These are phyloP conservation scores for Lamproptera curius DNA, from an alignment of 2,888 invertebrate species.

Conservation along the genomic window DNA sequence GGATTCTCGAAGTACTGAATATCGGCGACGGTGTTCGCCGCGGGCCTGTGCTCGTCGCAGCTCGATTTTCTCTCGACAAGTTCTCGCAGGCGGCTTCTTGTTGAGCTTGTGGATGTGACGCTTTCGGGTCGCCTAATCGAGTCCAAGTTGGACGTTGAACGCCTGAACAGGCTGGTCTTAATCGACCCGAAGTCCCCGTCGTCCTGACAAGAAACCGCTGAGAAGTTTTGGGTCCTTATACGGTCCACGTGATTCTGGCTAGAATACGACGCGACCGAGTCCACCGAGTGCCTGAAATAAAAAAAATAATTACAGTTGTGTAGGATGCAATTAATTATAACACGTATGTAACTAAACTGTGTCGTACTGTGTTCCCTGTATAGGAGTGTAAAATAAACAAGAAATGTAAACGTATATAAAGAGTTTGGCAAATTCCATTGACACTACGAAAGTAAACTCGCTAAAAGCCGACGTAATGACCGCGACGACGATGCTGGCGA, in stretches of 20 bases:
- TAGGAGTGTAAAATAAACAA: background rate
- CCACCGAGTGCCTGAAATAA: slow-evolving; percentile 75
- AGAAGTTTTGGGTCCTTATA: slow-evolving; percentile 75
- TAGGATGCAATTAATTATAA: no score
- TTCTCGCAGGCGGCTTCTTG: slow-evolving; percentile 76
- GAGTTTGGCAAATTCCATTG: slow-evolving; percentile 3
- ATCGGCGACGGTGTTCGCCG: slow-evolving; percentile 66
- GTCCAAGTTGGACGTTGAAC: slow-evolving; percentile 70
- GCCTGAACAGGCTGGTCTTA: slow-evolving; percentile 71
- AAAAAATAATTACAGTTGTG: no score
- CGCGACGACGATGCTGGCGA: slow-evolving; percentile 23
- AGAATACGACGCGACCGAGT: slow-evolving; percentile 79
- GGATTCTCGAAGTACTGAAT: slow-evolving; percentile 75
- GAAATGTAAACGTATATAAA: background rate
- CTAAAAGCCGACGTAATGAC: slow-evolving; percentile 12
- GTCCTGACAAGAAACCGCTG: slow-evolving; percentile 76
- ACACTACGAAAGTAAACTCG: slow-evolving; percentile 2
- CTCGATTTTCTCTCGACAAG: slow-evolving; percentile 74
- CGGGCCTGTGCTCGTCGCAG: slow-evolving; percentile 71
- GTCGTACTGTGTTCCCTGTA: no score
- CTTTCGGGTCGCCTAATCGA: slow-evolving; percentile 67
- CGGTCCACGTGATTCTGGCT: slow-evolving; percentile 79
- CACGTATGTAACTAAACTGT: no score
- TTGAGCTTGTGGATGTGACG: slow-evolving; percentile 69
- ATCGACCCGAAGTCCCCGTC: slow-evolving; percentile 72